Percentiles rank a stretch among this genome's conserved stretches.
phyloP scores from a whole-genome alignment of 2,113 vertebrate genomes.

The Callocephalon fimbriatum region DNA sequence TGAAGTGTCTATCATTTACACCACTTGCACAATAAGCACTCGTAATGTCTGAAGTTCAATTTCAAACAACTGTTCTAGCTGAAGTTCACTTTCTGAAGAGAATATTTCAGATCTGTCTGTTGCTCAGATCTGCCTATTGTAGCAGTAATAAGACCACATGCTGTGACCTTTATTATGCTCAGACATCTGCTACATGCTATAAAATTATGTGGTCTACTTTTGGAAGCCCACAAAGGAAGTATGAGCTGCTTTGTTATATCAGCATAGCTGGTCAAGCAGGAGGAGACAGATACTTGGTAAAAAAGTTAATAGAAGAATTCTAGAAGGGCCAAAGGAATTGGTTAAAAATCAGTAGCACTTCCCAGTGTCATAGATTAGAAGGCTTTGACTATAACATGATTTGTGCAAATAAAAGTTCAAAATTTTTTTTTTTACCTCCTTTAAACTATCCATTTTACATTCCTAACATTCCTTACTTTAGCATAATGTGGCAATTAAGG shows the following conservation, averaged over 20 bases:
- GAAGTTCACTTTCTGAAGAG: slow-evolving; percentile 1
- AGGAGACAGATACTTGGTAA: not conserved
- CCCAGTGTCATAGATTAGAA: not conserved
- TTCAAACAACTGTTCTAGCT: not conserved
- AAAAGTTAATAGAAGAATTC: not conserved
- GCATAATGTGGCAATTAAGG: not conserved
- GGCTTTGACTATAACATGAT: not conserved
- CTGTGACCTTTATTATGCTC: not conserved
- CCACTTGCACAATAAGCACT: not conserved
- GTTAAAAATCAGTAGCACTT: not conserved
- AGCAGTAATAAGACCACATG: not conserved
- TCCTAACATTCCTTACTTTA: not conserved
- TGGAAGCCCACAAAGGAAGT: not conserved
- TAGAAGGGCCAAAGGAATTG: not conserved
- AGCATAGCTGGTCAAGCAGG: not conserved
- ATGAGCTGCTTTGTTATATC: not conserved
- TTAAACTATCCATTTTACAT: not conserved
- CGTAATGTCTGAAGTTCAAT: not conserved
- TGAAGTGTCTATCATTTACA: not conserved
- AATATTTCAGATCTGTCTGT: not conserved
- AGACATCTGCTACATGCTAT: not conserved
- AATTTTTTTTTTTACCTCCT: not conserved
- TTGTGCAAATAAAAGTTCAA: not conserved
- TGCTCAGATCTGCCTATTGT: not conserved
- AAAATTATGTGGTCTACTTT: not conserved